Conservation (phyloP, 2,888 invertebrate species). For the Chloroclysta siterata region DNA sequence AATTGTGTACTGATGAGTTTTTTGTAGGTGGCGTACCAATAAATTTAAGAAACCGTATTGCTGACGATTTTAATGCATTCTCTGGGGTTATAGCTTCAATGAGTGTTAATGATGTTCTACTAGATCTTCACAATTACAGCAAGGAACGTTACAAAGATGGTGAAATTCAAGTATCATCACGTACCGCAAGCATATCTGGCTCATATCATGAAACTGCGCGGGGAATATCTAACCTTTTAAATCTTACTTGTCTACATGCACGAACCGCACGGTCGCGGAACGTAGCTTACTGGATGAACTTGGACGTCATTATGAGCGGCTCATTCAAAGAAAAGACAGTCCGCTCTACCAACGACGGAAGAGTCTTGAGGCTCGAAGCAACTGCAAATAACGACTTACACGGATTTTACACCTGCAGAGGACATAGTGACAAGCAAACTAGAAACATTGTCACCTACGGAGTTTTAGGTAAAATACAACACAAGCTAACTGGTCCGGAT, state of each 20-base stretch:
- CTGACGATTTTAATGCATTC: conserved; percentile 60
- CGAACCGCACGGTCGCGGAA: conserved; percentile 54
- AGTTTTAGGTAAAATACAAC: conserved; percentile 65
- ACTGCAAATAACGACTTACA: conserved; percentile 63
- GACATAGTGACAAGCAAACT: conserved; percentile 59
- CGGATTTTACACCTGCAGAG: conserved; percentile 76
- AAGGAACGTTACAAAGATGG: conserved; percentile 63
- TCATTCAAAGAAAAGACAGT: conserved; percentile 52
- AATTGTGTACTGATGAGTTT: conserved; percentile 69
- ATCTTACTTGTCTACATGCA: conserved; percentile 72
- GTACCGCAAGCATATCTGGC: conserved; percentile 74
- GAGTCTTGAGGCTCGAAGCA: conserved; percentile 64
- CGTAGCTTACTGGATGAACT: conserved; percentile 66
- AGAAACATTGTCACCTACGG: conserved; percentile 75
- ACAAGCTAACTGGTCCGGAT: conserved; percentile 62
- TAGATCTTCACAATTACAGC: conserved; percentile 63
- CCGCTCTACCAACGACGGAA: conserved; percentile 65
- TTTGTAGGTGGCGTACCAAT: conserved; percentile 67
- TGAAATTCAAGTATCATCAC: conserved; percentile 68
- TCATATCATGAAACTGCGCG: conserved; percentile 72
- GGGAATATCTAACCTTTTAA: conserved; percentile 69
- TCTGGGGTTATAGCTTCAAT: conserved; percentile 65
- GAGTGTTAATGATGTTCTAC: conserved; percentile 56
- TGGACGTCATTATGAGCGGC: conserved; percentile 60
- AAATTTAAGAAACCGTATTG: conserved; percentile 46